phyloP scores from a whole-genome alignment of 2,113 vertebrate genomes.

The Alligator mississippiensis region DNA sequence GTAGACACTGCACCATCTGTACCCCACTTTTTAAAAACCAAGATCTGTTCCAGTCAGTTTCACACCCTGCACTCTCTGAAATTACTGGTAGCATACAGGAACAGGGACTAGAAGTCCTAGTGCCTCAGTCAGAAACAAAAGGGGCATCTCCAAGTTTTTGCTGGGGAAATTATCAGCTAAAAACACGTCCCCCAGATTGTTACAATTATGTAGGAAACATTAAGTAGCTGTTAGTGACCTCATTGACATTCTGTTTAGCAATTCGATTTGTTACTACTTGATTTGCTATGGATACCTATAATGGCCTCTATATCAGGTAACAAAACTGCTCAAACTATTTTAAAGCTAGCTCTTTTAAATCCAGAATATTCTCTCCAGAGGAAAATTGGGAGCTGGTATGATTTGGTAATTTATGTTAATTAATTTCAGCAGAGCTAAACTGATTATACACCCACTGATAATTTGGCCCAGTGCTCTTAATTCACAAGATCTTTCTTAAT shows the following conservation, averaged over 20 bases:
- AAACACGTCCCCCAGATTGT: conserved; percentile 81
- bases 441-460: background rate
- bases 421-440: background rate
- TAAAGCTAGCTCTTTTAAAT: no score
- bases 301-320: conserved; percentile 78
- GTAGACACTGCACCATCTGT: no score
- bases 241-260: conserved; percentile 77
- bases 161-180: conserved; percentile 81
- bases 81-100: no score
- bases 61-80: no score
- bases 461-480: background rate
- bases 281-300: conserved; percentile 72
- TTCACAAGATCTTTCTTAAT: background rate
- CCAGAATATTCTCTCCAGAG: no score
- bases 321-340: background rate
- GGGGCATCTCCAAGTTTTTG: conserved; percentile 76
- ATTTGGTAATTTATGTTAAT: background rate
- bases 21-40: no score
- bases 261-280: conserved; percentile 74
- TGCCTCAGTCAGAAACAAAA: no score
- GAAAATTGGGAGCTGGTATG: no score
- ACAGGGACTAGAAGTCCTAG: no score
- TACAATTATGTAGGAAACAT: conserved; percentile 38
- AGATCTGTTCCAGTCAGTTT: no score
- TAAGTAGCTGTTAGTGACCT: conserved; percentile 47